Evolutionary conservation across 2,797 vertebrate genomes (phyloP), one percentile per base, ranked within the genome.

Genomic region (Xyrichtys novacula): DNA sequence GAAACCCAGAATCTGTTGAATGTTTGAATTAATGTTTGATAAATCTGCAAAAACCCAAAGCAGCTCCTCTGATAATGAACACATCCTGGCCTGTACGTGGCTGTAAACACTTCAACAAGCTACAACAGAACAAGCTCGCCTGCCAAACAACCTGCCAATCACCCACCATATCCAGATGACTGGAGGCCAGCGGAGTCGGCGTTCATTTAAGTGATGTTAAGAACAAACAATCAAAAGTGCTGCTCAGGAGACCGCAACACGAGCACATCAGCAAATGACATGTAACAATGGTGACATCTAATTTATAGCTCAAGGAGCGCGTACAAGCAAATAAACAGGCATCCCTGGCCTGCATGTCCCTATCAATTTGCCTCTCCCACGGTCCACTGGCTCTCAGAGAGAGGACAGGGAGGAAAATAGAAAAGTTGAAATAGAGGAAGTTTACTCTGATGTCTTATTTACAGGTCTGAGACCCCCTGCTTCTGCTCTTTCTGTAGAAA

Each of bases 301-400:
- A 94, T 94, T 93, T 92, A 91, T 89, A 92, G 89, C 91, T 92
- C 87, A 86, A 88, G 90, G 84, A 92, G 85, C 61, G 39, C 25
- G 83, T 88, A 91, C 90, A 92, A 93, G 92, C 87, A 93, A 94
- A 91, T 88, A 94, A 94, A 94, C 92, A 92, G 89, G 81, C 84
- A 83, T 78, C 83, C 74, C 78, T 57, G 70, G 64, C 84, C 71
- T 40, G 12, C 82, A 78, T 50, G 89, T 94, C 91, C 81, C 39
- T 82, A 83, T 91, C 89, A 83, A 91, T 94, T 91, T 92, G 84
- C 80, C 78, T 94, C 91, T 85, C 73, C 65, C 75, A 84, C 67
- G 80, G 73, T 89, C 89, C 71, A 58, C 22, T 83, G 85, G 61
- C 71, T 88, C 62, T 54, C 60, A 70, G 71, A 77, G 20, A 50